A percentile compares a stretch with the other conserved stretches of the same genome.
Evolutionary conservation across 2,113 vertebrate species (phyloP).

Genomic region (Pachycephala philippinensis): DNA sequence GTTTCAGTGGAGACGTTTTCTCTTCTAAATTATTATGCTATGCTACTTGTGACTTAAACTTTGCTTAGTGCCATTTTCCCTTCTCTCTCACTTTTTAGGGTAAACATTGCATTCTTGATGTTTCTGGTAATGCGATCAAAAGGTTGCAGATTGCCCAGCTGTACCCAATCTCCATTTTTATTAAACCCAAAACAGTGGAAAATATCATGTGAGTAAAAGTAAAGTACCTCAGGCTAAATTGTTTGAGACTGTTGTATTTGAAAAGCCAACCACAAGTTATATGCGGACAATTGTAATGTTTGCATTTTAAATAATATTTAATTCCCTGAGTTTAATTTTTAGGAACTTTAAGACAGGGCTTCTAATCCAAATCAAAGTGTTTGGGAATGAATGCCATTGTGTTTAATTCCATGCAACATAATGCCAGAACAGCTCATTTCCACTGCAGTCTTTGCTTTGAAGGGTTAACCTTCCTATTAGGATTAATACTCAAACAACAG

Average conservation of each 20-base stretch:
- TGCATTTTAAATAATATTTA: background rate
- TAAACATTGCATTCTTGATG: constrained; percentile 98
- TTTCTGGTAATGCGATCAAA: constrained; percentile 98
- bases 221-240: background rate
- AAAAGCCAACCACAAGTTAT: background rate
- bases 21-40: background rate
- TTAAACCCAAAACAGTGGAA: constrained; percentile 96
- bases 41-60: background rate
- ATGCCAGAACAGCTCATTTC: background rate
- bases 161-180: constrained; percentile 93
- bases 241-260: background rate
- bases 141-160: constrained; percentile 93
- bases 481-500: background rate
- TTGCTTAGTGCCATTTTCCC: background rate
- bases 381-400: background rate
- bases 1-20: background rate
- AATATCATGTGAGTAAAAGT: constrained; percentile 91
- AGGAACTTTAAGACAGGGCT: background rate
- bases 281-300: background rate
- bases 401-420: background rate
- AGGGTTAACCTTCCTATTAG: background rate
- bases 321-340: background rate
- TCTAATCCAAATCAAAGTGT: background rate
- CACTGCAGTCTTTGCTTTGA: background rate
- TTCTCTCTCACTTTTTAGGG: constrained; percentile 75